These are phyloP conservation scores for Stomatorhinus ivindoensis DNA, from an alignment of 2,113 vertebrate species.

Conservation along the genomic window DNA sequence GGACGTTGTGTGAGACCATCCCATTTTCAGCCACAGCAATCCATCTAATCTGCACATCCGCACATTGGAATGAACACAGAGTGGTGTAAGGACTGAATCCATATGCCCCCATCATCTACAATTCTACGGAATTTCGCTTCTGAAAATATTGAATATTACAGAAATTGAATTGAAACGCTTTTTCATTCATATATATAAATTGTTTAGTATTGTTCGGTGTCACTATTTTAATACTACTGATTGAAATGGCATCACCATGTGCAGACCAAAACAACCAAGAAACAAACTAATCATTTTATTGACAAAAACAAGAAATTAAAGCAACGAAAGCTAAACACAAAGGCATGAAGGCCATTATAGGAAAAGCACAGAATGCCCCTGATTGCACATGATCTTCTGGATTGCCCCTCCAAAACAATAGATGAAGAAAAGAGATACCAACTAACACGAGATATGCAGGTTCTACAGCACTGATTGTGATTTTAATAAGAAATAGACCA, in stretches of 20 bases:
- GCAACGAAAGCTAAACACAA: background rate
- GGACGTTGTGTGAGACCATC: background rate
- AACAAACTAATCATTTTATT: background rate
- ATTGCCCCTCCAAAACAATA: background rate
- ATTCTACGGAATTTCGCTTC: background rate
- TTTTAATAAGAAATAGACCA: background rate
- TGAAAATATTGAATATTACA: background rate
- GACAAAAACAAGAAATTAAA: background rate
- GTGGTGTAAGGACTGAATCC: background rate
- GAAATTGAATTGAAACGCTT: background rate
- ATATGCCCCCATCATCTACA: background rate
- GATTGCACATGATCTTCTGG: background rate
- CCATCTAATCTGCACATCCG: background rate
- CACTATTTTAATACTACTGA: background rate
- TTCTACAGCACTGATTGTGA: background rate
- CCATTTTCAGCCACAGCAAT: background rate
- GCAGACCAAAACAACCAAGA: background rate
- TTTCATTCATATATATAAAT: background rate
- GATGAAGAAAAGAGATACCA: background rate
- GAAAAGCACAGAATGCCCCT: background rate
- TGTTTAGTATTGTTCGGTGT: background rate
- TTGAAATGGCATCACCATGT: background rate
- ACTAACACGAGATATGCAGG: background rate
- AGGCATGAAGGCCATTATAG: background rate
- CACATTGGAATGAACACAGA: background rate